Percentiles rank a stretch among this genome's conserved stretches.
Conservation (phyloP, 2,888 invertebrate species). For the Hartigia nigra region DNA sequence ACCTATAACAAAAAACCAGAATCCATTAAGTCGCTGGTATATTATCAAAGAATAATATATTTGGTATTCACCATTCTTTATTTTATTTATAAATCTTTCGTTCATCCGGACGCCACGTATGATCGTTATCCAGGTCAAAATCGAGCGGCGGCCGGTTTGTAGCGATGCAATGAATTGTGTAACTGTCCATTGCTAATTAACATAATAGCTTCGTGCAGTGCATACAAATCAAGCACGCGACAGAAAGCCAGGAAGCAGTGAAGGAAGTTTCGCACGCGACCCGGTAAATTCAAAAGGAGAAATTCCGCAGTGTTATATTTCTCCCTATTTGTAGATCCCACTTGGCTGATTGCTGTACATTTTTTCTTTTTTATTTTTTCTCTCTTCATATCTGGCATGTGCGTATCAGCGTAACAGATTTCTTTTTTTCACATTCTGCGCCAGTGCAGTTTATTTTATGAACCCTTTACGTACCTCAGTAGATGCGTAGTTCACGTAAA, state of each 20-base stretch:
- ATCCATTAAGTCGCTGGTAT: background rate
- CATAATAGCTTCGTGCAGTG: constrained; percentile 30
- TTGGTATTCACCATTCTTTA: background rate
- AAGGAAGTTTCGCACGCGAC: background rate
- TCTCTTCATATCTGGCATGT: background rate
- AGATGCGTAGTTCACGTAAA: background rate
- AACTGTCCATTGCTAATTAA: constrained; percentile 47
- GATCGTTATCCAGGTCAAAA: background rate
- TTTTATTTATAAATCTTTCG: background rate
- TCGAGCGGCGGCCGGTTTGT: background rate
- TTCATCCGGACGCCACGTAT: background rate
- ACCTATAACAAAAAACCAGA: constrained; percentile 31
- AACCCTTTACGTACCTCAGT: background rate
- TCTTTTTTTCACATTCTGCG: background rate
- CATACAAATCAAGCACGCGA: background rate
- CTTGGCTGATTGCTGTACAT: background rate
- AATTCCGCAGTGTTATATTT: background rate
- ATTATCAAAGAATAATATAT: background rate
- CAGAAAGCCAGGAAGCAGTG: background rate
- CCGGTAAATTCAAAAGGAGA: background rate
- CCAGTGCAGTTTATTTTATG: background rate
- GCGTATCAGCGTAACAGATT: background rate
- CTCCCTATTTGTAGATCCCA: background rate
- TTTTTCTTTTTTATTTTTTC: background rate
- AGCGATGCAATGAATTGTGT: constrained; percentile 19